These are phyloP conservation scores for Heliconius erato DNA, from an alignment of 2,888 invertebrate genomes.

Conservation along the genomic window DNA sequence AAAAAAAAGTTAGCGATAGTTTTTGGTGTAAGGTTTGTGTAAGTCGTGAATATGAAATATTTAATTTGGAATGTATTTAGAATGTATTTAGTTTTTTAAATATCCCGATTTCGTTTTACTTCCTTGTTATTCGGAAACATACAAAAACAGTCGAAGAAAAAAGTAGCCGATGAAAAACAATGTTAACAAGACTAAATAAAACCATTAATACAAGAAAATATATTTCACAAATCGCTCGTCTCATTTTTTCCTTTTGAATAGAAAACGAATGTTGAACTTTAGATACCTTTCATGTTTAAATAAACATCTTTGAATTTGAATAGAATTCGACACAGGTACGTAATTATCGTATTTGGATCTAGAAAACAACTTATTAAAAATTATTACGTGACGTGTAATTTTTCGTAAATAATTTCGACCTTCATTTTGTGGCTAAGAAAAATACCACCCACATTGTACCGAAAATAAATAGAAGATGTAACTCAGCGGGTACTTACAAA, in stretches of 20 bases:
- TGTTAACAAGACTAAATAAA: not conserved
- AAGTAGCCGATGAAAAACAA: not conserved
- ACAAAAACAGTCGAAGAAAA: too few relatives aligned
- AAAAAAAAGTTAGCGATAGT: not conserved
- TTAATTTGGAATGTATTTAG: not conserved
- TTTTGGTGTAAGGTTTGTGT: too few relatives aligned
- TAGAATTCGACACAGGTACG: not conserved
- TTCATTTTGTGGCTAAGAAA: constrained; percentile 25
- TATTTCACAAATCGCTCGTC: not conserved
- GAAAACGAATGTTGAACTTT: constrained; percentile 6
- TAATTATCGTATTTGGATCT: constrained; percentile 1
- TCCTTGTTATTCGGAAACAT: not conserved
- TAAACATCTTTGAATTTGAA: constrained; percentile 12
- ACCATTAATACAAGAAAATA: constrained; percentile 1
- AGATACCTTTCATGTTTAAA: not conserved
- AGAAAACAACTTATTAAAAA: constrained; percentile 1
- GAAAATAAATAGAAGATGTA: constrained; percentile 30
- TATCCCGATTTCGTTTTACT: not conserved
- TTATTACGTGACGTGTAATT: constrained; percentile 12
- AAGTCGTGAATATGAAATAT: not conserved
- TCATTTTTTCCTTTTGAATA: constrained; percentile 9
- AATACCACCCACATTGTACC: constrained; percentile 24
- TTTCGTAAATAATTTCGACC: constrained; percentile 34
- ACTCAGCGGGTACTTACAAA: constrained; percentile 13
- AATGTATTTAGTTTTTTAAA: not conserved